Percentiles rank a stretch among this genome's conserved stretches.
These are phyloP conservation scores for Paraplagusia blochii DNA, from an alignment of 2,113 vertebrate genomes.

Conservation along the genomic window DNA sequence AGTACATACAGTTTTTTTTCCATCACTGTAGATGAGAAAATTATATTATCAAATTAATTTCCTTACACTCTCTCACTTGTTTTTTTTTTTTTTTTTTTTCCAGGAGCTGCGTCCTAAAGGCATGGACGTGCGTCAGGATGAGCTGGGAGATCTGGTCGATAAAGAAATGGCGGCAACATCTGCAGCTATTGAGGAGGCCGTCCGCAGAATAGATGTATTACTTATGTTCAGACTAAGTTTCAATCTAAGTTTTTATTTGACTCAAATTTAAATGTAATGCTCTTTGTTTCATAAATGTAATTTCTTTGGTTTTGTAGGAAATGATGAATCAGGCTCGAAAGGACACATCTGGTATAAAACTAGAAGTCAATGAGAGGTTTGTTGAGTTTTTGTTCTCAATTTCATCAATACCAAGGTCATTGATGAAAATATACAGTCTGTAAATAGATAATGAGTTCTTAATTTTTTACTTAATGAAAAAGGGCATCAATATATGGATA, in stretches of 20 bases:
- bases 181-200: conserved; percentile 89
- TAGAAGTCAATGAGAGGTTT: conserved; percentile 96
- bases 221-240: conserved; percentile 16
- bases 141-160: conserved; percentile 94
- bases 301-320: conserved; percentile 76
- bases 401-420: background rate
- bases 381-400: conserved; percentile 28
- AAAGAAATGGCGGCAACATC: conserved; percentile 97
- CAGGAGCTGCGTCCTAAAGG: conserved; percentile 92
- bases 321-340: conserved; percentile 95
- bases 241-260: no score
- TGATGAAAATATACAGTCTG: no score
- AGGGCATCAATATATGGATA: background rate
- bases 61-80: background rate
- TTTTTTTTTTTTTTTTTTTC: background rate
- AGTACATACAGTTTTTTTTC: no score
- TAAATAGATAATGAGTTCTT: background rate
- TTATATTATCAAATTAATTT: background rate
- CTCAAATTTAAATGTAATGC: background rate
- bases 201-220: conserved; percentile 88
- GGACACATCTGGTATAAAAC: conserved; percentile 86
- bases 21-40: no score
- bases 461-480: background rate
- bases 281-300: background rate
- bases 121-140: conserved; percentile 88